These are phyloP conservation scores for Drosophila prostipennis DNA, from an alignment of 2,888 invertebrate genomes.

Conservation along the genomic window DNA sequence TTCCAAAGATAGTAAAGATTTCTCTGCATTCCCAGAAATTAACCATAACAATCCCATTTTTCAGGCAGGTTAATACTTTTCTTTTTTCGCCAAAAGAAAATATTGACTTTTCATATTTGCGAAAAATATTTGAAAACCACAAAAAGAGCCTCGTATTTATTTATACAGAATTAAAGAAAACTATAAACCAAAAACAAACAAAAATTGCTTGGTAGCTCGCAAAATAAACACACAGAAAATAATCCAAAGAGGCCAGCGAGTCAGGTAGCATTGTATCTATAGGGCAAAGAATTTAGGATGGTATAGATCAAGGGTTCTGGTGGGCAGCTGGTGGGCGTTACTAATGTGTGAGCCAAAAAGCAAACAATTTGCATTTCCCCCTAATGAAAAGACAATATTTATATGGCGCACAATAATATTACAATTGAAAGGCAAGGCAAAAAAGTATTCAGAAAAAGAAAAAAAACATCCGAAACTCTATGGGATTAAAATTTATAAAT, in stretches of 20 bases:
- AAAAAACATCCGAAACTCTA: background rate
- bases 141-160: constrained; percentile 51
- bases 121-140: constrained; percentile 57
- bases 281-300: background rate
- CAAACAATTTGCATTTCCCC: constrained; percentile 65
- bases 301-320: constrained; percentile 9
- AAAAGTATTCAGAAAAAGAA: constrained; percentile 13
- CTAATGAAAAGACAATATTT: constrained; percentile 76
- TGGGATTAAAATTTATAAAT: background rate
- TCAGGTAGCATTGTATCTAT: constrained; percentile 28
- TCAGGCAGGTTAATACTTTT: constrained; percentile 43
- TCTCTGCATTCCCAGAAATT: constrained; percentile 3
- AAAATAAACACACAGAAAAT: constrained; percentile 32
- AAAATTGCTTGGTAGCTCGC: constrained; percentile 28
- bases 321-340: constrained; percentile 61
- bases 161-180: constrained; percentile 49
- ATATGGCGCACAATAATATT: constrained; percentile 33
- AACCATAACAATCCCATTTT: constrained; percentile 19
- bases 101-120: constrained; percentile 69
- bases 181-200: constrained; percentile 65
- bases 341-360: constrained; percentile 44
- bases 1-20: background rate
- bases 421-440: constrained; percentile 22
- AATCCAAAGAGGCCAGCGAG: constrained; percentile 18
- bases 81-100: constrained; percentile 42